These are phyloP conservation scores for Brachyptera putata DNA, from an alignment of 2,888 invertebrate species.

Conservation along the genomic window DNA sequence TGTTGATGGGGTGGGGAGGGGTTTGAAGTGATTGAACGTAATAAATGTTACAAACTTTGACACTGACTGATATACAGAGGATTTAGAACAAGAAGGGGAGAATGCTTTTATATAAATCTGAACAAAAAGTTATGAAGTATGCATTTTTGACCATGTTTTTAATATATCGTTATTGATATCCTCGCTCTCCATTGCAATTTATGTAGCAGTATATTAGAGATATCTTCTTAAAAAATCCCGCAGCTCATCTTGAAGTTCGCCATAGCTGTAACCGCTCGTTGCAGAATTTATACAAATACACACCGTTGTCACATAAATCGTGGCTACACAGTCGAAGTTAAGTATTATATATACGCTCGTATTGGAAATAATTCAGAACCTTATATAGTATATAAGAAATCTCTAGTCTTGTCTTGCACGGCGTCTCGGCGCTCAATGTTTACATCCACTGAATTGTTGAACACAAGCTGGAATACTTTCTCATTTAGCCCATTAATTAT, in stretches of 20 bases:
- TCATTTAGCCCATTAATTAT: no score
- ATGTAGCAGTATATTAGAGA: neutral
- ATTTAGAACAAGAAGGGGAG: neutral
- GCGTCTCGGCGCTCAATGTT: no score
- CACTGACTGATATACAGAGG: conserved; percentile 12
- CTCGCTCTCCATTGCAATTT: neutral
- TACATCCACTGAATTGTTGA: neutral
- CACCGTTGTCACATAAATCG: conserved; percentile 14
- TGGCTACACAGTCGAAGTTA: neutral
- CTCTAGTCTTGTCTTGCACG: no score
- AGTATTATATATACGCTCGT: neutral
- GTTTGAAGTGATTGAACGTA: neutral
- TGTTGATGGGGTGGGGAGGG: neutral
- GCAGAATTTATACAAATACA: neutral
- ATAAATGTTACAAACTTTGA: neutral
- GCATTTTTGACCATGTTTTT: neutral
- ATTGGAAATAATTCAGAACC: conserved; percentile 15
- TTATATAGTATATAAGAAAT: no score
- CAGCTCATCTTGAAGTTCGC: neutral
- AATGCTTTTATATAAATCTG: no score
- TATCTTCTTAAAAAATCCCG: neutral
- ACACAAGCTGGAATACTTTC: neutral
- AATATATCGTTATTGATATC: neutral
- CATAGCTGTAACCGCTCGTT: neutral
- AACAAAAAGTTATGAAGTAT: no score